phyloP scores from a whole-genome alignment of 2,797 vertebrate species.

The Acipenser transmontanus region DNA sequence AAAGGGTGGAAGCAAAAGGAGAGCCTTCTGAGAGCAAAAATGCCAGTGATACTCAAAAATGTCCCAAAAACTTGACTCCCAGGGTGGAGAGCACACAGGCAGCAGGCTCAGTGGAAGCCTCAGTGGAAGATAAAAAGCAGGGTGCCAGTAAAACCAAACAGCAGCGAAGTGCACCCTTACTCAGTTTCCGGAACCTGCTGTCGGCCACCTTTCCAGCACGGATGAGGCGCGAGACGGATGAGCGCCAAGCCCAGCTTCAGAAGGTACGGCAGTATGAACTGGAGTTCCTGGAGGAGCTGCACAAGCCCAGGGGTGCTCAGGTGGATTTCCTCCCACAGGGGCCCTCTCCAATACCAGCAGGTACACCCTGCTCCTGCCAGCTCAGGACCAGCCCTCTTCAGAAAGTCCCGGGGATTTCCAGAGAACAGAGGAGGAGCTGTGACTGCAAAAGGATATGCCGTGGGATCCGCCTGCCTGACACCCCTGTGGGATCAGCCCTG shows the following conservation, averaged over 20 bases:
- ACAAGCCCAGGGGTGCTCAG: slow-evolving; percentile 87
- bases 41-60: slow-evolving; percentile 63
- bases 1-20: slow-evolving; percentile 50
- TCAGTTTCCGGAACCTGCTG: slow-evolving; percentile 83
- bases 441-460: slow-evolving; percentile 91
- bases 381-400: slow-evolving; percentile 87
- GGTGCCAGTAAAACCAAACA: slow-evolving; percentile 70
- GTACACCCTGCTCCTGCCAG: slow-evolving; percentile 85
- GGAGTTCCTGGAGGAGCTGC: slow-evolving; percentile 92
- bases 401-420: slow-evolving; percentile 88
- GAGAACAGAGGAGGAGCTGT: slow-evolving; percentile 92
- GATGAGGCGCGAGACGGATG: slow-evolving; percentile 88
- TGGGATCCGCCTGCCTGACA: slow-evolving; percentile 78
- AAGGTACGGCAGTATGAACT: slow-evolving; percentile 96
- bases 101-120: slow-evolving; percentile 47
- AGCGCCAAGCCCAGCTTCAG: slow-evolving; percentile 87
- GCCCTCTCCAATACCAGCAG: slow-evolving; percentile 77
- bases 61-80: slow-evolving; percentile 57
- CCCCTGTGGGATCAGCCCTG: slow-evolving; percentile 58
- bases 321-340: slow-evolving; percentile 77
- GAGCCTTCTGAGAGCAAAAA: slow-evolving; percentile 53
- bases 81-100: slow-evolving; percentile 61
- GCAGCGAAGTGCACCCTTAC: slow-evolving; percentile 75
- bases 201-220: slow-evolving; percentile 93
- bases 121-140: slow-evolving; percentile 61